These are phyloP conservation scores for Strigamia crassipes DNA, from an alignment of 2,888 invertebrate species.

Conservation along the genomic window DNA sequence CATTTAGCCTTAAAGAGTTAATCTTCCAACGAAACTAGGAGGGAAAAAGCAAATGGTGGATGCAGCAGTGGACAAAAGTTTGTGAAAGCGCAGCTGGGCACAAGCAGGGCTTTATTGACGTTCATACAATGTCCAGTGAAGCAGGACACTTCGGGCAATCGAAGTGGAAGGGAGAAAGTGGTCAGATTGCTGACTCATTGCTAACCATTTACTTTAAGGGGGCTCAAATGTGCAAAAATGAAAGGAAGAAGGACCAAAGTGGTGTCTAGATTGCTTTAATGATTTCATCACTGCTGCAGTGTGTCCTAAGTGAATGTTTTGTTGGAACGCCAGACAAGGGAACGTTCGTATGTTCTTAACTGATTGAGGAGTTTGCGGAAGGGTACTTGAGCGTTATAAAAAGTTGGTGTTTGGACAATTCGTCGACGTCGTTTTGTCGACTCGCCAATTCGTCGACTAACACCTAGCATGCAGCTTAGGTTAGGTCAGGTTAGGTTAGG, in stretches of 20 bases:
- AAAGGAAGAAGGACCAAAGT: not conserved
- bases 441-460: too few relatives aligned
- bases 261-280: not conserved
- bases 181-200: constrained; percentile 37
- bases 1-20: too few relatives aligned
- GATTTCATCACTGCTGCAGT: not conserved
- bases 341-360: too few relatives aligned
- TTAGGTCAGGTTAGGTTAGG: too few relatives aligned
- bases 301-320: too few relatives aligned
- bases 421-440: too few relatives aligned
- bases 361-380: not conserved
- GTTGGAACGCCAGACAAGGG: too few relatives aligned
- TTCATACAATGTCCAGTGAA: constrained; percentile 23
- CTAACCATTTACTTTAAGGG: constrained; percentile 19
- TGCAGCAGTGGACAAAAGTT: not conserved
- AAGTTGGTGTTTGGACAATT: too few relatives aligned
- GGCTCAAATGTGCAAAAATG: constrained; percentile 22
- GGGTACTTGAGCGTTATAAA: not conserved
- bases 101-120: constrained; percentile 1
- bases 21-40: too few relatives aligned
- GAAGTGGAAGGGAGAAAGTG: constrained; percentile 23
- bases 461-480: too few relatives aligned
- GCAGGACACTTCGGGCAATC: not conserved
- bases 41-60: not conserved
- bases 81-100: constrained; percentile 2